These are phyloP conservation scores for Nemotelus pantherinus DNA, from an alignment of 2,888 invertebrate species.

Conservation along the genomic window DNA sequence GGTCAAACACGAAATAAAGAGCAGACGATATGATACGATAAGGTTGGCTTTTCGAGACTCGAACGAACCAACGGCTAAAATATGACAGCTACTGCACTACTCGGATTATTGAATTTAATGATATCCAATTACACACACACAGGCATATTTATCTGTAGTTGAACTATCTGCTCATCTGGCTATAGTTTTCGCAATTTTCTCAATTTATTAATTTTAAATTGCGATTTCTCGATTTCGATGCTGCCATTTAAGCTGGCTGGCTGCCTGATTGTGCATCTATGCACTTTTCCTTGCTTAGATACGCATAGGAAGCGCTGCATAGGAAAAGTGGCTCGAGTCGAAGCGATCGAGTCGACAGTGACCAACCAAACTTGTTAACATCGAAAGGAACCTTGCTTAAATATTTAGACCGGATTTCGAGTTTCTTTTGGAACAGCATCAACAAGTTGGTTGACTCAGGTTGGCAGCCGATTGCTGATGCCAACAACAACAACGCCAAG, in stretches of 20 bases:
- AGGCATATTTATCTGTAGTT: neutral
- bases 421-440: neutral
- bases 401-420: constrained; percentile 26
- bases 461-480: too few relatives aligned
- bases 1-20: constrained; percentile 1
- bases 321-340: neutral
- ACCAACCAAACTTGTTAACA: neutral
- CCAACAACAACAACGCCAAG: too few relatives aligned
- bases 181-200: neutral
- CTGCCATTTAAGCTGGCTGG: neutral
- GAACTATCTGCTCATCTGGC: neutral
- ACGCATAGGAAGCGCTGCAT: neutral
- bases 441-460: neutral
- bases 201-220: constrained; percentile 20
- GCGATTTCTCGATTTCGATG: neutral
- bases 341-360: neutral
- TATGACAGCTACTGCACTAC: neutral
- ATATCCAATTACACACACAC: neutral
- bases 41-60: neutral
- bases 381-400: neutral
- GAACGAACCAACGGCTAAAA: neutral
- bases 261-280: neutral
- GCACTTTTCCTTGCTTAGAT: neutral
- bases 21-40: neutral
- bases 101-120: neutral